These are phyloP conservation scores for Atractosteus spatula DNA, from an alignment of 2,113 vertebrate species.

Conservation along the genomic window DNA sequence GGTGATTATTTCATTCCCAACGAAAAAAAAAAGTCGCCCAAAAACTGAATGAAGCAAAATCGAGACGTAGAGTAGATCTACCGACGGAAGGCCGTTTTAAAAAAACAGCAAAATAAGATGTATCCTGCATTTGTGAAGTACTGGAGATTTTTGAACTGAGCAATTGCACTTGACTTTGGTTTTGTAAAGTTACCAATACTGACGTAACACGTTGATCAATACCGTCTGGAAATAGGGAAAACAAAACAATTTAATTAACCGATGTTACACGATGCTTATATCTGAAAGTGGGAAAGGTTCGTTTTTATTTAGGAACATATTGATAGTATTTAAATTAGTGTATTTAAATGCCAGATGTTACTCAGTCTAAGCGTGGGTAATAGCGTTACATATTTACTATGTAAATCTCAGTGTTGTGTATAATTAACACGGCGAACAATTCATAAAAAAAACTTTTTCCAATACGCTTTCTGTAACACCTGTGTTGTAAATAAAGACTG, in stretches of 20 bases:
- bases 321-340: too few relatives aligned
- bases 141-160: constrained; percentile 54
- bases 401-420: too few relatives aligned
- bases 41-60: background rate
- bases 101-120: constrained; percentile 41
- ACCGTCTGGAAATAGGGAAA: constrained; percentile 65
- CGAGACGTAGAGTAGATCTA: constrained; percentile 9
- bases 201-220: constrained; percentile 81
- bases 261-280: constrained; percentile 10
- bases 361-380: too few relatives aligned
- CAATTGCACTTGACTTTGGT: constrained; percentile 76
- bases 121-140: constrained; percentile 45
- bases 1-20: constrained; percentile 52
- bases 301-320: background rate
- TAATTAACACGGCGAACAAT: too few relatives aligned
- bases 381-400: too few relatives aligned
- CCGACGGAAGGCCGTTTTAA: constrained; percentile 12
- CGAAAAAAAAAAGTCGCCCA: constrained; percentile 33
- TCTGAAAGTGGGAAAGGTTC: background rate
- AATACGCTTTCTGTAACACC: too few relatives aligned
- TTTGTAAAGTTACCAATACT: constrained; percentile 85
- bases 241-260: constrained; percentile 33
- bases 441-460: too few relatives aligned
- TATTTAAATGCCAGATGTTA: too few relatives aligned
- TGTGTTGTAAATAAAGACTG: too few relatives aligned